Evolutionary conservation across 2,113 vertebrate species (phyloP).

Genomic region (Machaerirhynchus nigripectus): DNA sequence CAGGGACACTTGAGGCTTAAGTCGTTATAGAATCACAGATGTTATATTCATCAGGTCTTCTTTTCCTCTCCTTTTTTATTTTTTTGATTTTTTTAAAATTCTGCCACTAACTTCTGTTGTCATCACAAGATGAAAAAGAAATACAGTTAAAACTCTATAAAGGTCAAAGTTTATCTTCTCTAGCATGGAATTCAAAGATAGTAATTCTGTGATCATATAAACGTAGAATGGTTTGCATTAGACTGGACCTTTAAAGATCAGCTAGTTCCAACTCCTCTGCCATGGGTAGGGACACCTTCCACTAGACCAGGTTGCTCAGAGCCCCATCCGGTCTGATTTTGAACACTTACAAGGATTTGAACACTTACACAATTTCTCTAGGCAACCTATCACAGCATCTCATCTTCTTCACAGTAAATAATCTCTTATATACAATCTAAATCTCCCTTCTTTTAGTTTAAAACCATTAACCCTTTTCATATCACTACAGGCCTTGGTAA

Average conservation of each 20-base stretch:
- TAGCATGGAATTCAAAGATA: not conserved
- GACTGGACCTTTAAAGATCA: not conserved
- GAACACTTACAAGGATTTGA: not conserved
- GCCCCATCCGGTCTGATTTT: not conserved
- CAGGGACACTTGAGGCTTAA: not conserved
- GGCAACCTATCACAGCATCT: not conserved
- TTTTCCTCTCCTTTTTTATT: not conserved
- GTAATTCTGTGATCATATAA: not conserved
- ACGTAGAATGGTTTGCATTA: not conserved
- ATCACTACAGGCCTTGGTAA: not conserved
- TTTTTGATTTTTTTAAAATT: not conserved
- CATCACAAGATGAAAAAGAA: not conserved
- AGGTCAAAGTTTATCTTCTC: not conserved
- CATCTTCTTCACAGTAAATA: accelerated
- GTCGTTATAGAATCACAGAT: not conserved
- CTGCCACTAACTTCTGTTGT: not conserved
- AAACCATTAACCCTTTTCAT: not conserved
- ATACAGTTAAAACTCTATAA: not conserved
- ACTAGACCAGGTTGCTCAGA: not conserved
- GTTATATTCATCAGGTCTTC: not conserved
- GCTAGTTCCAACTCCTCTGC: not conserved
- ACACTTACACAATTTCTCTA: not conserved
- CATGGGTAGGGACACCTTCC: accelerated
- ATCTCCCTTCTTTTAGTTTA: not conserved
- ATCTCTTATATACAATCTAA: not conserved